Base-by-base conservation (phyloP, 2,888 invertebrate genomes). In the Mesoligia furuncula region DNA sequence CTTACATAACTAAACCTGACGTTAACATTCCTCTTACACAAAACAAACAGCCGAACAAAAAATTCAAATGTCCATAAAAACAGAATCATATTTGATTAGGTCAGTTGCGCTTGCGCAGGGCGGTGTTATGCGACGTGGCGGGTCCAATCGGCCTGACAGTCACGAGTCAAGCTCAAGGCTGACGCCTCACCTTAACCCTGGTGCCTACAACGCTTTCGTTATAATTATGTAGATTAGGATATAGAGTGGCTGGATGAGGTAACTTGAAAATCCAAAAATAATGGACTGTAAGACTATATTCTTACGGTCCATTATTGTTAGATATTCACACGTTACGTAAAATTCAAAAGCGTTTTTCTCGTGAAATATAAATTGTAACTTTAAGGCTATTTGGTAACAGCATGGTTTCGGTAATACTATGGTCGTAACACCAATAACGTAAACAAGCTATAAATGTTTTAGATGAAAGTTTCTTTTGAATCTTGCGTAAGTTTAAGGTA, bases 141-240 rank as follows among this genome's bases (percentile, higher is more conserved):
- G 86, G 80, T 90, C 88, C 85, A 89, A 90, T 90, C 85, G 81
- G 82, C 88, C 75, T 87, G 89, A 86, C 89, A 93, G 90, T 94
- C 94, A 94, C 94, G 93, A 95, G 94, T 95, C 95, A 96, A 96
- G 95, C 95, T 95, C 96, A 96, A 95, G 95, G 95, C 80, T 87
- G 67, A 59, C 0, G 48, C 59, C 72, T 83, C 69, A 91, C 93
- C 92, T 93, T 95, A 94, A 94, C 93, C 95, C 92, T 93, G 91
- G 78, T 83, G 87, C 83, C 86, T 78, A 90, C 86, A 71, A 48
- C 87, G 87, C 89, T 88, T 87, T 89, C 78, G 85, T 87, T 90
- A 89, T 79, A 86, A 89, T 89, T 73, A 84, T 73, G 54, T 65
- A 11, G 54, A 59, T 48, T 67, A 31, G 24, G 54, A 54, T 68